Base-by-base conservation (phyloP, 2,113 vertebrate genomes). In the Paedocypris sp. region DNA sequence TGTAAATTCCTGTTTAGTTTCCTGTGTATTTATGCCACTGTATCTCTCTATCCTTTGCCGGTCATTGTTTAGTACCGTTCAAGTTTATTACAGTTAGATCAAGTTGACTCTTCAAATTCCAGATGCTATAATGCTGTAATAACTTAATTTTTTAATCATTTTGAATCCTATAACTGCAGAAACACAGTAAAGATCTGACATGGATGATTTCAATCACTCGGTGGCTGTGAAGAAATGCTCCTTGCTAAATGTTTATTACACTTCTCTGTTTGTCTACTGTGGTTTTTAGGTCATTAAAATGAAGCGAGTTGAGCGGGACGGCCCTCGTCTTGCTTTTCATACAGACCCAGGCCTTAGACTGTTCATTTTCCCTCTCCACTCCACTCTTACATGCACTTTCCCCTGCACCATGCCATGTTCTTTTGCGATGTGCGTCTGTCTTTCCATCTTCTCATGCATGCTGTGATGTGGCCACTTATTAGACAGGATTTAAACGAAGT, bases 221-320 rank as follows among this genome's bases (percentile, higher is more conserved):
- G 78, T 80, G 66, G 57, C 72, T 63, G 10, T 19, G 25, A n/a
- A 12, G 56, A 49, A 33, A 65, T 67, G 71, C 69, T 66, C 63
- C 71, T 72, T 66, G 61, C 70, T 66, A 67, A 82, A 82, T 64
- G 68, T 74, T 79, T 83, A 76, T 77, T 80, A 54, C 77, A 73
- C 68, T 71, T 80, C 76, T 79, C 70, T 85, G 80, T 85, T 83
- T 85, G 82, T 83, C 82, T 83, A 82, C 81, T 83, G 82, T 71
- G 82, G 83, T 87, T 82, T 83, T 71, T 72, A 43, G 64, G 61
- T 72, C 77, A 78, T 85, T 82, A 84, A 84, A 82, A 78, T 80
- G 77, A 83, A 77, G 77, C 73, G 69, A 75, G 75, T 69, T 73
- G 65, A 79, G 77, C 57, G 56, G 58, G 49, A 43, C 54, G 42